A percentile compares a stretch with the other conserved stretches of the same genome.
These are phyloP conservation scores for Channa maculata DNA, from an alignment of 2,113 vertebrate genomes.

Conservation along the genomic window DNA sequence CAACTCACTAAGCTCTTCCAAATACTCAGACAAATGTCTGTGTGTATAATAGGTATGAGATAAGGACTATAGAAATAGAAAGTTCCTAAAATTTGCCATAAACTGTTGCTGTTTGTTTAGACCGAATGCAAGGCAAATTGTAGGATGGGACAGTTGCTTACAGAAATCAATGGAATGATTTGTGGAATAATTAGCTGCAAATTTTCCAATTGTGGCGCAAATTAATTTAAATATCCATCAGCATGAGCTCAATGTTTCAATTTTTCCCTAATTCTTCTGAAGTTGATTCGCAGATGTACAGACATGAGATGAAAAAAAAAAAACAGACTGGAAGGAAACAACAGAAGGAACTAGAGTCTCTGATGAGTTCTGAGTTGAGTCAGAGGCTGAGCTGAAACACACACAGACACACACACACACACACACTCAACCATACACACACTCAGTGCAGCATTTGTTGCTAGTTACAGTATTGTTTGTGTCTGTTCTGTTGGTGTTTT, in stretches of 20 bases:
- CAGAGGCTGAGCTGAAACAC: neutral
- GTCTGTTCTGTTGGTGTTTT: neutral
- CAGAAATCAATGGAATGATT: neutral
- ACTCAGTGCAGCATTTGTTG: neutral
- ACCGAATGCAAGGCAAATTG: neutral
- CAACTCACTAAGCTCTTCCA: too few species aligned
- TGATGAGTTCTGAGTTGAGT: neutral
- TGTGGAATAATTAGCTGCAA: neutral
- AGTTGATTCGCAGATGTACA: neutral
- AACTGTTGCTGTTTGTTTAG: neutral
- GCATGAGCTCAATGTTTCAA: neutral
- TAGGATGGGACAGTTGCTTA: neutral
- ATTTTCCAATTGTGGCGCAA: neutral
- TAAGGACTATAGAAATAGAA: too few species aligned
- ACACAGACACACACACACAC: neutral
- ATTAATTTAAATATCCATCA: neutral
- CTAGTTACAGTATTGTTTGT: neutral
- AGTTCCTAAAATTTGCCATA: neutral
- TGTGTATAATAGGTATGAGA: neutral
- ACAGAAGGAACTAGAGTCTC: neutral
- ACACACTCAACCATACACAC: neutral
- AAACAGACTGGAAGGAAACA: conserved; percentile 1
- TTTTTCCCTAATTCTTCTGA: neutral
- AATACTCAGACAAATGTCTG: neutral
- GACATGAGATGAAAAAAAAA: neutral